A percentile compares a stretch with the other conserved stretches of the same genome.
phyloP scores from a whole-genome alignment of 2,113 vertebrate genomes.

The Arothron firmamentum region DNA sequence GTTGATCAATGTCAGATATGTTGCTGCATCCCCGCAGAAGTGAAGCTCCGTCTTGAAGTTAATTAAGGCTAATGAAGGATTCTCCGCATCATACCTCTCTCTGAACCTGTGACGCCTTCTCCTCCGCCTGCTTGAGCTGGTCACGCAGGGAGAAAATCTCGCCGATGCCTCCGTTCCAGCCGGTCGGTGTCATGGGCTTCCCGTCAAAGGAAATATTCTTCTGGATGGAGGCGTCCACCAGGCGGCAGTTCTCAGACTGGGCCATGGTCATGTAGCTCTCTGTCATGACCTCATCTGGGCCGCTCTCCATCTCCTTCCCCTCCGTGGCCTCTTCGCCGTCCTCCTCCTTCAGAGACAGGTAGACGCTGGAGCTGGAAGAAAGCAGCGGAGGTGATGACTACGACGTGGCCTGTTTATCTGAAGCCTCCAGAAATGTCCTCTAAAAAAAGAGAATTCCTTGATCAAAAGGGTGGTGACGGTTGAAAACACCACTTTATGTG shows the following conservation, averaged over 20 bases:
- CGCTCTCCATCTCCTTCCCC: slow-evolving; percentile 33
- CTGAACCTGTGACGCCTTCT: slow-evolving; percentile 75
- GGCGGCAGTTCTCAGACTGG: slow-evolving; percentile 62
- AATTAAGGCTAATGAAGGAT: neutral
- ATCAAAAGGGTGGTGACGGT: neutral
- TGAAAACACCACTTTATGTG: slow-evolving; percentile 1
- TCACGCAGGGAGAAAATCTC: slow-evolving; percentile 75
- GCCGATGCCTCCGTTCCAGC: slow-evolving; percentile 71
- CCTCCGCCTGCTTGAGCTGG: slow-evolving; percentile 80
- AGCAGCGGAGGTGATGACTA: neutral
- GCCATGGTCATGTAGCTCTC: slow-evolving; percentile 68
- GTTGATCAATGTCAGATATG: too few species aligned
- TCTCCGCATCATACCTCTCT: slow-evolving; percentile 69
- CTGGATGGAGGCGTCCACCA: slow-evolving; percentile 76
- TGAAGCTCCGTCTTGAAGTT: too few species aligned
- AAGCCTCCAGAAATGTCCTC: neutral
- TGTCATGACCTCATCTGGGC: slow-evolving; percentile 51
- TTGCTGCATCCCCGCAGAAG: too few species aligned
- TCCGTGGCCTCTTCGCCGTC: slow-evolving; percentile 44
- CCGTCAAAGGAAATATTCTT: slow-evolving; percentile 81
- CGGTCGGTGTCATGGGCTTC: slow-evolving; percentile 69
- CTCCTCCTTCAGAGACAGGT: slow-evolving; percentile 70
- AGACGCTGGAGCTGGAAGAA: slow-evolving; percentile 65
- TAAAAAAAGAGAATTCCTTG: neutral
- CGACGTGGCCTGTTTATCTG: neutral